Evolutionary conservation across 2,888 invertebrate genomes (phyloP), one percentile per base, ranked within the genome.

Genomic region (Nomada fabriciana): DNA sequence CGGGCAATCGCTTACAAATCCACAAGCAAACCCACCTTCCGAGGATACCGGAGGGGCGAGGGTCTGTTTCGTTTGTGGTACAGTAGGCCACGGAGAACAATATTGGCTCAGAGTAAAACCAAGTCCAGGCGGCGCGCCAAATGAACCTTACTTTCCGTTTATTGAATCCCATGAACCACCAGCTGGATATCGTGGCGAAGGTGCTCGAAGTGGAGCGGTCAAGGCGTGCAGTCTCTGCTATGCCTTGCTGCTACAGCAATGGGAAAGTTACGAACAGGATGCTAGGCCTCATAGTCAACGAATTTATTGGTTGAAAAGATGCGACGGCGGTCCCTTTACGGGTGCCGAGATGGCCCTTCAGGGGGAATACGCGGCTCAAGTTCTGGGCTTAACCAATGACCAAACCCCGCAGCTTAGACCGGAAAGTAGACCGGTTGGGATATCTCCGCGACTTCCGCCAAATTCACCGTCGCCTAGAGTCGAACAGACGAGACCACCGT

Each of bases 281-380:
- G 96, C 96, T 92, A 97, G 97, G 88, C 98, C 98, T 0, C 97
- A 98, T 93, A 95, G 96, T 86, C 98, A 98, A 93, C 95, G 98
- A 72, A 96, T 98, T 91, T 98, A 98, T 93, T 98, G 98, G 97
- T 95, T 98, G 94, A 98, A 98, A 94, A 95, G 98, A 89, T 96
- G 97, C 88, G 98, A 98, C 92, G 97, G 98, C 91, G 98, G 98
- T 82, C 97, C 97, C 0, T 98, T 97, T 91, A 98, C 98, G 43
- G 97, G 98, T 3, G 98, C 98, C 0, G 98, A 98, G 94, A 97
- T 98, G 96, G 96, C 97, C 70, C 95, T 98, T 87, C 98, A 98
- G 93, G 98, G 98, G 70, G 98, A 98, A 94, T 98, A 98, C 94
- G 98, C 98, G 69, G 97, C 98, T 36, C 98, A 98, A 92, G 96